phyloP scores from a whole-genome alignment of 2,888 invertebrate genomes.

The Drosophila macrothrix region DNA sequence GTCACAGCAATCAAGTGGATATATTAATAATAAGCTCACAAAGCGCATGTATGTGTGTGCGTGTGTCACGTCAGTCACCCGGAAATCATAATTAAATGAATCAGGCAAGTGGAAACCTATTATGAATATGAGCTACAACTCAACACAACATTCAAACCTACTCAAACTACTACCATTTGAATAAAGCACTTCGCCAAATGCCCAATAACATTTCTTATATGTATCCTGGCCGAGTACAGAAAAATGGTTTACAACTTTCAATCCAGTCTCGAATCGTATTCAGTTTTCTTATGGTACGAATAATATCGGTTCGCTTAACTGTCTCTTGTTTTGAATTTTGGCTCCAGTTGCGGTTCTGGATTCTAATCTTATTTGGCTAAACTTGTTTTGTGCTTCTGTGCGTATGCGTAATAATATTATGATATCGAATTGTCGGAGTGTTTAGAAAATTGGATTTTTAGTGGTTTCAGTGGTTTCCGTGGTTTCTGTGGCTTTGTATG shows the following conservation, averaged over 20 bases:
- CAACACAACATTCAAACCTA: constrained; percentile 5
- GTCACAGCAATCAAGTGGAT: constrained; percentile 61
- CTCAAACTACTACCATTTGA: not conserved
- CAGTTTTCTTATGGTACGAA: not conserved
- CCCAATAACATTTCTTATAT: not conserved
- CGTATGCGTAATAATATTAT: constrained; percentile 2
- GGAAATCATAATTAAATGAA: constrained; percentile 77
- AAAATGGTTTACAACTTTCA: not conserved
- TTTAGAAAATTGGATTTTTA: not conserved
- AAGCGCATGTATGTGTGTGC: constrained; percentile 15
- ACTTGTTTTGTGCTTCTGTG: not conserved
- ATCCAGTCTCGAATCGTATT: not conserved
- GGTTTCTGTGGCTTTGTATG: not conserved
- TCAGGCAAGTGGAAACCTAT: constrained; percentile 65
- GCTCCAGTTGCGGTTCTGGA: not conserved
- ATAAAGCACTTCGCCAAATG: not conserved
- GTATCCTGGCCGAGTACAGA: not conserved
- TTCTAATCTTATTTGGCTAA: not conserved
- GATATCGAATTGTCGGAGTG: not conserved
- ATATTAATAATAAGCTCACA: constrained; percentile 45
- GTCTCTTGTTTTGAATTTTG: not conserved
- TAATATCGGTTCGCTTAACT: no score
- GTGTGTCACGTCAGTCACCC: constrained; percentile 39
- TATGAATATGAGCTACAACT: constrained; percentile 21
- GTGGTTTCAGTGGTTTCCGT: not conserved